phyloP scores from a whole-genome alignment of 2,888 invertebrate genomes.

The Leptogaster cylindrica region DNA sequence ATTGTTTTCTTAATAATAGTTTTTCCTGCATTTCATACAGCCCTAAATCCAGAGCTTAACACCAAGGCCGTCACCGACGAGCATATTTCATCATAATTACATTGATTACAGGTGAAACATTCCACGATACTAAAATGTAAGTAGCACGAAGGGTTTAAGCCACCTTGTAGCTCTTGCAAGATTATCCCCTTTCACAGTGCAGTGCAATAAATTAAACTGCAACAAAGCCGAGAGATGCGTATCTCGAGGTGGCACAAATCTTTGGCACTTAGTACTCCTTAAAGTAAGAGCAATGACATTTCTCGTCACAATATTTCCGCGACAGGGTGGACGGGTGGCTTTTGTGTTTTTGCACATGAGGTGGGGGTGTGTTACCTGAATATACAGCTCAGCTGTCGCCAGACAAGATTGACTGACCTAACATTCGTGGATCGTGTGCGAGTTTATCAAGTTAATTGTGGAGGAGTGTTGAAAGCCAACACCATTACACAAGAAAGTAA shows the following conservation, averaged over 20 bases:
- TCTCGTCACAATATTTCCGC: no score
- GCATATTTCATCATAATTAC: slow-evolving; percentile 13
- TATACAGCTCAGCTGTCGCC: no score
- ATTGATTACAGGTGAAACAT: slow-evolving; percentile 2
- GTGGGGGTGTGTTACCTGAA: no score
- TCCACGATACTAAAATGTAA: slow-evolving; percentile 14
- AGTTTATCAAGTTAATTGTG: no score
- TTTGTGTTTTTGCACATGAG: no score
- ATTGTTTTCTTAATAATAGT: background rate
- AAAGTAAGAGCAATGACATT: no score
- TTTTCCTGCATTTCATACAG: background rate
- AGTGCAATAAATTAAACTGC: slow-evolving; percentile 11
- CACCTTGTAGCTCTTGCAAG: background rate
- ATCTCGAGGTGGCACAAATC: background rate
- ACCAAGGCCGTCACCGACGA: background rate
- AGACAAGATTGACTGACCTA: no score
- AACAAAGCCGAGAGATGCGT: background rate
- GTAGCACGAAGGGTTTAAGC: background rate
- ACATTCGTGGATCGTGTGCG: no score
- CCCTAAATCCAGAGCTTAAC: background rate
- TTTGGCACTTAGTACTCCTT: no score
- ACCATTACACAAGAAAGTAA: slow-evolving; percentile 1
- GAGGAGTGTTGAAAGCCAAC: background rate
- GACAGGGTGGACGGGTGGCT: no score
- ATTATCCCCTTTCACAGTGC: slow-evolving; percentile 1